Evolutionary conservation across 2,888 invertebrate species (phyloP).

Genomic region (Diadegma fenestrale): DNA sequence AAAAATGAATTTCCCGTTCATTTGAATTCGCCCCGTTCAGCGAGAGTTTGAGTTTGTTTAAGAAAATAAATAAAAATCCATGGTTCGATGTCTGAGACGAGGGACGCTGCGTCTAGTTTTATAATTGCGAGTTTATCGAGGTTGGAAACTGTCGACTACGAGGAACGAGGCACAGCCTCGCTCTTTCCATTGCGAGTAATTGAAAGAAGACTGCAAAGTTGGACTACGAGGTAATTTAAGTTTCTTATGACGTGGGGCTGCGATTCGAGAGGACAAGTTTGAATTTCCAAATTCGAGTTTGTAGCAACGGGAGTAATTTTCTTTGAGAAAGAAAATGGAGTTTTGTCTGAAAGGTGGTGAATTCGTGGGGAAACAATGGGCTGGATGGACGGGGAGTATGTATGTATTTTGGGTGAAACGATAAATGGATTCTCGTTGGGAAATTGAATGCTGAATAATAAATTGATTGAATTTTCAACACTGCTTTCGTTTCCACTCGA

Average conservation of each 20-base stretch:
- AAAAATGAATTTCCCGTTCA: not conserved
- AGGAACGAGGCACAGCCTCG: not conserved
- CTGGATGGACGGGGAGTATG: conserved; percentile 10
- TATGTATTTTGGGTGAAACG: conserved; percentile 8
- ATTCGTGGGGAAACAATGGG: not conserved
- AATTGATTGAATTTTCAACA: conserved; percentile 62
- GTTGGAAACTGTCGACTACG: not conserved
- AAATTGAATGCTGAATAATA: conserved; percentile 61
- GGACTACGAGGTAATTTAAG: not conserved
- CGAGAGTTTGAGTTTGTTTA: too few relatives aligned
- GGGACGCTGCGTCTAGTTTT: not conserved
- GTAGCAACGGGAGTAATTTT: not conserved
- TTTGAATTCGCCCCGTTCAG: not conserved
- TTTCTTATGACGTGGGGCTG: not conserved
- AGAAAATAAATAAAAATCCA: too few relatives aligned
- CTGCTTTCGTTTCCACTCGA: conserved; percentile 48
- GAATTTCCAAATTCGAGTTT: not conserved
- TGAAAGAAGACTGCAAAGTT: not conserved
- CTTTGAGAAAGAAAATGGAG: not conserved
- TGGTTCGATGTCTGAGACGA: too few relatives aligned
- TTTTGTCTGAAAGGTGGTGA: not conserved
- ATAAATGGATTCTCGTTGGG: conserved; percentile 30
- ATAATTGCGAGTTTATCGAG: not conserved
- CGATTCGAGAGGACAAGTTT: not conserved
- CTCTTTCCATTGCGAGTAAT: not conserved